Base-by-base conservation (phyloP, 2,888 invertebrate genomes). In the Synanthedon vespiformis region DNA sequence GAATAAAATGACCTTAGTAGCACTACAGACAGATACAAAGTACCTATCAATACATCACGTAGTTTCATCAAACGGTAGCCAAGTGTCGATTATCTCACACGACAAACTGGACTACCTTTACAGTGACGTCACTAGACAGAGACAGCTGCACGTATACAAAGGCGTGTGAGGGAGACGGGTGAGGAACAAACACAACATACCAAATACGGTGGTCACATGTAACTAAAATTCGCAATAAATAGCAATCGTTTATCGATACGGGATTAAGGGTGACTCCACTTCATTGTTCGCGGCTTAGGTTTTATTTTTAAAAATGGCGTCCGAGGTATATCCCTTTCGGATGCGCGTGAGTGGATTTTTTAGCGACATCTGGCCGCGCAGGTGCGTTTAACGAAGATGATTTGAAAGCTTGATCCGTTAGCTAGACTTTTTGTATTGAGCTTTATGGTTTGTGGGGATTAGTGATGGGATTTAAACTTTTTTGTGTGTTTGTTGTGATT, bases 191-290 rank as follows among this genome's bases (percentile, higher is more conserved):
- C 79, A 79, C 85, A 76, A 82, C 70, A 77, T 84, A 60, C 86
- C 86, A 77, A 79, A 86, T 87, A 85, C 72, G 85, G 82, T 57
- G 68, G 59, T 83, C 86, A 85, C 74, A 85, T 87, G 85, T 80
- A 74, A 64, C 77, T 76, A 85, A 85, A 85, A 79, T 80, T 76
- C 65, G 69, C 67, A 61, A 74, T 81, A 80, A 70, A 63, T 62
- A 64, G 63, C 60, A 65, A 71, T 68, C 59, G 64, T 57, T 56
- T 56, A 63, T 60, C 65, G 62, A 61, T 77, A 77, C 66, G 58
- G 62, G 54, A 57, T 63, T 64, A 67, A 65, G 68, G 71, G 67
- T 77, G 74, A 70, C 66, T 66, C 65, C 58, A 62, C 62, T 61
- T 53, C 56, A 60, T 69, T 62, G 55, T 66, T 80, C 80, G 72